Conservation (phyloP, 2,888 invertebrate species). For the Drosophila prolongata region DNA sequence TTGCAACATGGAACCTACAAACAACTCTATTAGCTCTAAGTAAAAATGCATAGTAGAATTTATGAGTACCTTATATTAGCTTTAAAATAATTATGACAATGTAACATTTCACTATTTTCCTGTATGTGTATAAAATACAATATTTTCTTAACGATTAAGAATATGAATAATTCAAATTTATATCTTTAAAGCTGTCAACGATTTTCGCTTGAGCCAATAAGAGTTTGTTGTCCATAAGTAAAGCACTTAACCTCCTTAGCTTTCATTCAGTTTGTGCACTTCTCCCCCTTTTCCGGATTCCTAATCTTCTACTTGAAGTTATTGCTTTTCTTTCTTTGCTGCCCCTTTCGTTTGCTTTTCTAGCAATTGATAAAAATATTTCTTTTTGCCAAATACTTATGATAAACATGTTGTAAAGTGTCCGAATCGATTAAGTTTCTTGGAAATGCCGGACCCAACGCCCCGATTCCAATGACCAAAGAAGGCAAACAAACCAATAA, state of each 20-base stretch:
- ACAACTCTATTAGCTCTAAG: not conserved
- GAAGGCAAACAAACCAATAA: conserved; percentile 49
- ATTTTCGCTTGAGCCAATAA: not conserved
- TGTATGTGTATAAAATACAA: not conserved
- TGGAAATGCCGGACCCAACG: not conserved
- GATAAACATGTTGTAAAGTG: conserved; percentile 34
- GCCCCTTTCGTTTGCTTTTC: conserved; percentile 6
- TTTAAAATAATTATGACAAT: too few species aligned
- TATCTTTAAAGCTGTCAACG: not conserved
- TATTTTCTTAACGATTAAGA: too few species aligned
- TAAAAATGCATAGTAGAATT: too few species aligned
- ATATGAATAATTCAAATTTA: too few species aligned
- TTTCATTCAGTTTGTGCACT: not conserved
- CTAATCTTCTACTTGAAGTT: not conserved
- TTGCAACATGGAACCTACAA: too few species aligned
- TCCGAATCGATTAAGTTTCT: conserved; percentile 52
- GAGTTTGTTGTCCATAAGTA: not conserved
- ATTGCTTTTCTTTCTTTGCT: not conserved
- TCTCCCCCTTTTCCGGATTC: not conserved
- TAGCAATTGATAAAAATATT: conserved; percentile 33
- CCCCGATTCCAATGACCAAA: not conserved
- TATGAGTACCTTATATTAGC: too few species aligned
- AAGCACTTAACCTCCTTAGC: conserved; percentile 6
- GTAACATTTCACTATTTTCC: not conserved
- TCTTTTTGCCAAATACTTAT: conserved; percentile 36